These are phyloP conservation scores for Leptoteleia sp. DNA, from an alignment of 1,140 invertebrate species.

Conservation along the genomic window DNA sequence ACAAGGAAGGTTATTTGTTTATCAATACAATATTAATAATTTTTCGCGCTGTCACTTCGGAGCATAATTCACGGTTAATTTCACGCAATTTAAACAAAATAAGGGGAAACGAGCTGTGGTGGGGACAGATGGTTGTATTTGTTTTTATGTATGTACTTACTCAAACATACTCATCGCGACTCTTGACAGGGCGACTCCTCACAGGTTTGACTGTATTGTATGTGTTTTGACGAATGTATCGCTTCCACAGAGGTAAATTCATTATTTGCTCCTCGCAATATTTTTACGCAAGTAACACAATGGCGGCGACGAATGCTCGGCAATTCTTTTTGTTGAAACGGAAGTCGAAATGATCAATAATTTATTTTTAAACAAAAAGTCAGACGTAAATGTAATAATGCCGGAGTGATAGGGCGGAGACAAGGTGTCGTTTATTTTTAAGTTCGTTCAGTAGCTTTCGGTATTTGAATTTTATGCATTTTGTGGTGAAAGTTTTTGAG, in stretches of 20 bases:
- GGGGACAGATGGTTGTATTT: too few relatives aligned
- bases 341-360: conserved; percentile 39
- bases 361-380: conserved; percentile 45
- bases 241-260: conserved; percentile 26
- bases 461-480: conserved; percentile 13
- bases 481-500: conserved; percentile 24
- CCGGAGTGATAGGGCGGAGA: not conserved
- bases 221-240: conserved; percentile 29
- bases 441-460: conserved; percentile 2
- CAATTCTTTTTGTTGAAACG: conserved; percentile 5
- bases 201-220: too few relatives aligned
- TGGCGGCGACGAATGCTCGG: not conserved
- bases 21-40: too few relatives aligned
- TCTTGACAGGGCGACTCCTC: too few relatives aligned
- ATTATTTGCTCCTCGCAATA: conserved; percentile 29
- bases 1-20: too few relatives aligned
- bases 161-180: too few relatives aligned
- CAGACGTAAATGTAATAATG: conserved; percentile 28
- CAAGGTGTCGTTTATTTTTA: conserved; percentile 36
- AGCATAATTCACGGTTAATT: too few relatives aligned
- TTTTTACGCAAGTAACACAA: conserved; percentile 26
- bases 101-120: too few relatives aligned
- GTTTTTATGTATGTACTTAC: too few relatives aligned
- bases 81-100: too few relatives aligned
- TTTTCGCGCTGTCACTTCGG: too few relatives aligned